Evolutionary conservation across 2,797 vertebrate genomes (phyloP).

Genomic region (Alosa sapidissima): DNA sequence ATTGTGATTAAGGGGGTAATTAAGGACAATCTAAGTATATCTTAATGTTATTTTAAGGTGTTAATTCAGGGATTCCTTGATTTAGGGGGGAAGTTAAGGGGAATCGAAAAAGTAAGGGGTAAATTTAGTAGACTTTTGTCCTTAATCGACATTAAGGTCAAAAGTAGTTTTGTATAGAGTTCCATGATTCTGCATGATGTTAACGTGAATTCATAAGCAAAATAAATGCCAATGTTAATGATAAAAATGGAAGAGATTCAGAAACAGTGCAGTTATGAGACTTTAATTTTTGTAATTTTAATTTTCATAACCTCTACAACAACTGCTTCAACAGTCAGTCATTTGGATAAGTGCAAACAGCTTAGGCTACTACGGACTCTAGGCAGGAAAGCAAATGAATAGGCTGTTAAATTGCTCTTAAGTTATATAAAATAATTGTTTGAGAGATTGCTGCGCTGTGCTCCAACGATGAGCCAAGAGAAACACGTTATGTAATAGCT

Average conservation of each 20-base stretch:
- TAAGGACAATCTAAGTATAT: no score
- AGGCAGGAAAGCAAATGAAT: neutral
- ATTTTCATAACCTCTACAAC: neutral
- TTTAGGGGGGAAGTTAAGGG: no score
- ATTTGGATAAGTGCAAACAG: conserved; percentile 1
- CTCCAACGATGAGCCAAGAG: neutral
- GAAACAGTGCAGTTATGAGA: neutral
- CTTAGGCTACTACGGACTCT: neutral
- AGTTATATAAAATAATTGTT: neutral
- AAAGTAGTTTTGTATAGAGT: neutral
- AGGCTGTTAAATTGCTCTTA: neutral
- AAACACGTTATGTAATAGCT: neutral
- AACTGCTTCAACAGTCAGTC: neutral
- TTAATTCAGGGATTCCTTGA: no score
- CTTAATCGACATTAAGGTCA: no score
- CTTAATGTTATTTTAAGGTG: no score
- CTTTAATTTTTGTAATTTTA: neutral
- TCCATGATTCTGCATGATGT: neutral
- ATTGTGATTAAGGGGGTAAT: no score
- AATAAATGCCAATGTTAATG: neutral
- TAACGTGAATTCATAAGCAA: neutral
- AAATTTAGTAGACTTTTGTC: no score
- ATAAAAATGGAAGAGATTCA: neutral
- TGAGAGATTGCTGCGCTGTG: neutral
- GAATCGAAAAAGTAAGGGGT: no score